These are phyloP conservation scores for Holcopasites calliopsidis DNA, from an alignment of 1,140 invertebrate genomes.

Conservation along the genomic window DNA sequence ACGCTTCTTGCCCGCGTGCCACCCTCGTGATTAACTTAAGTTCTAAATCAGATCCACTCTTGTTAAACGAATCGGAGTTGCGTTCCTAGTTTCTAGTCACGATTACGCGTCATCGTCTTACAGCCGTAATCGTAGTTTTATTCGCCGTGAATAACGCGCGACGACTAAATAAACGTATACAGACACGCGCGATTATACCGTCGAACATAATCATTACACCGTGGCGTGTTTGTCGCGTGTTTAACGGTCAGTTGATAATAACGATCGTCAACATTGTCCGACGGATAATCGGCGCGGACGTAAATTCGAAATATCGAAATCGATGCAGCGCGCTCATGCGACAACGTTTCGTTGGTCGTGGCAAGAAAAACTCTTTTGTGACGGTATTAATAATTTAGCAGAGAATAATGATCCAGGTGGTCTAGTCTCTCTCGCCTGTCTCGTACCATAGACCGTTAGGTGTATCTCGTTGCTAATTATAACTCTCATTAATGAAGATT, in stretches of 20 bases:
- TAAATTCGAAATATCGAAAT: slow-evolving; percentile 19
- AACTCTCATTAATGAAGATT: slow-evolving; percentile 63
- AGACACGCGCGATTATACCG: not conserved
- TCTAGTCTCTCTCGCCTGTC: slow-evolving; percentile 12
- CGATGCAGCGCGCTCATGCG: not conserved
- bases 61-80: not conserved
- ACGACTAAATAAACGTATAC: not conserved
- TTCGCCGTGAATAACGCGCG: not conserved
- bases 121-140: slow-evolving; percentile 19
- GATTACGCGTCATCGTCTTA: not conserved
- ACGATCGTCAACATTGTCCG: not conserved
- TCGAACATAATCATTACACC: not conserved
- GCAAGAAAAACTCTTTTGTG: not conserved
- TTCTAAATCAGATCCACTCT: not conserved
- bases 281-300: not conserved
- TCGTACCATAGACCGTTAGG: slow-evolving; percentile 52
- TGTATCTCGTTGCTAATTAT: slow-evolving; percentile 61
- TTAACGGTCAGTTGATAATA: slow-evolving; percentile 27
- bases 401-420: slow-evolving; percentile 49
- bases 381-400: slow-evolving; percentile 45
- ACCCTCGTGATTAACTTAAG: slow-evolving; percentile 16
- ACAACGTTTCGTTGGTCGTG: not conserved
- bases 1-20: slow-evolving; percentile 11
- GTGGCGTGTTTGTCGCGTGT: slow-evolving; percentile 14
- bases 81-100: not conserved